Conservation (phyloP, 2,797 vertebrate species). For the Spinus olivaceus region DNA sequence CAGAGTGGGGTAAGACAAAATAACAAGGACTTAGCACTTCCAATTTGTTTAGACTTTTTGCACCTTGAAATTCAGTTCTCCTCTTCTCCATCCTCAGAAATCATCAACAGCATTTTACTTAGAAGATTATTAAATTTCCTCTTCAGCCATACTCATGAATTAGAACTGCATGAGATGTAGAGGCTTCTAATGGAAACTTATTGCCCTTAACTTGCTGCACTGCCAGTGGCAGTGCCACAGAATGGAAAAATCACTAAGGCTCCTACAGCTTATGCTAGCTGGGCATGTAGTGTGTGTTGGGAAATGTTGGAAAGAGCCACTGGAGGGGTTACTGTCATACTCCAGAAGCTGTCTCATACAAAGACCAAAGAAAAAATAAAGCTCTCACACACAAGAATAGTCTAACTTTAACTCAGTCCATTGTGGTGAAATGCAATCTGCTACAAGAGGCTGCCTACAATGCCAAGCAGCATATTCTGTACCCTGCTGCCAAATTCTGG, state of each 20-base stretch:
- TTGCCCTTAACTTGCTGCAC: slow-evolving; percentile 22
- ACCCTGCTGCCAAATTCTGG: slow-evolving; percentile 36
- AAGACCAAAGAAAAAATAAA: not conserved
- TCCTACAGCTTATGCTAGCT: not conserved
- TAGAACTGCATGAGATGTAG: slow-evolving; percentile 7
- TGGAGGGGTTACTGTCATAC: not conserved
- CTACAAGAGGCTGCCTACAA: not conserved
- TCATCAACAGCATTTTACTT: not conserved
- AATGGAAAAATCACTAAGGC: slow-evolving; percentile 62
- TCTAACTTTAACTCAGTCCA: not conserved
- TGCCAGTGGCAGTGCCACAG: slow-evolving; percentile 22
- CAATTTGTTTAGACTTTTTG: not conserved
- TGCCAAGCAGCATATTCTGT: not conserved
- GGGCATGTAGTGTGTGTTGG: not conserved
- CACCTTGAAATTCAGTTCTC: not conserved
- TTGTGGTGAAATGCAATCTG: slow-evolving; percentile 10
- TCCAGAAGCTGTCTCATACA: not conserved
- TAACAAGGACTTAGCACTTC: not conserved
- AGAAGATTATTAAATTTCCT: not conserved
- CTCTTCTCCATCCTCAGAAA: not conserved
- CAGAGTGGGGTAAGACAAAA: not conserved
- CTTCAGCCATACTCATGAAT: not conserved
- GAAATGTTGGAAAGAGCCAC: not conserved
- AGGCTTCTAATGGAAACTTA: slow-evolving; percentile 54
- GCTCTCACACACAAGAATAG: not conserved